Evolutionary conservation across 2,797 vertebrate species (phyloP).

Genomic region (Yasuhikotakia modesta): DNA sequence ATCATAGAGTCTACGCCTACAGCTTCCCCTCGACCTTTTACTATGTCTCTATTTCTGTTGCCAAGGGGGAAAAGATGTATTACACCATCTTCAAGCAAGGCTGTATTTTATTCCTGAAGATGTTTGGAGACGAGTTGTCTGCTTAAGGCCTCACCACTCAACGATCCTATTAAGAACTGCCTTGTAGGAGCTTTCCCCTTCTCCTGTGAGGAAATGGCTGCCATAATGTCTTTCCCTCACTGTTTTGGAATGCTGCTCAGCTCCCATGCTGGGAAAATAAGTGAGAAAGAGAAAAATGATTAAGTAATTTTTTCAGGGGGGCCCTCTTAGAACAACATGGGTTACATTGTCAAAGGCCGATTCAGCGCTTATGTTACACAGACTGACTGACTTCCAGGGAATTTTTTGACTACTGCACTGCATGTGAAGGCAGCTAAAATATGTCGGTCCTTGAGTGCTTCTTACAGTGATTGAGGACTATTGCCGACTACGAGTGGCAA

Average conservation of each 20-base stretch:
- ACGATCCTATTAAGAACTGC: slow-evolving; percentile 72
- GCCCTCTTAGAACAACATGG: slow-evolving; percentile 80
- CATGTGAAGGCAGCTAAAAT: slow-evolving; percentile 80
- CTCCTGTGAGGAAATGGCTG: slow-evolving; percentile 71
- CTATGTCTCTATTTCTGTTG: slow-evolving; percentile 63
- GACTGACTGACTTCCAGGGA: slow-evolving; percentile 75
- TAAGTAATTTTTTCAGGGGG: slow-evolving; percentile 76
- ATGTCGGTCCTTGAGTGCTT: slow-evolving; percentile 79
- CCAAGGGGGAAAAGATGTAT: slow-evolving; percentile 58
- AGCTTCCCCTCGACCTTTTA: not conserved
- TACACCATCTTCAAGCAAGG: slow-evolving; percentile 67
- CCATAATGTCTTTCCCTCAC: slow-evolving; percentile 74
- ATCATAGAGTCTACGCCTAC: not conserved
- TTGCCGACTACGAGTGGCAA: slow-evolving; percentile 82
- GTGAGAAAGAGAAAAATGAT: slow-evolving; percentile 80
- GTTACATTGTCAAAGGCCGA: slow-evolving; percentile 82
- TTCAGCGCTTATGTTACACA: slow-evolving; percentile 76
- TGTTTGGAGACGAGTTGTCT: slow-evolving; percentile 70
- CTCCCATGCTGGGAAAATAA: slow-evolving; percentile 75
- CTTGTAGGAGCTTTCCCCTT: slow-evolving; percentile 71
- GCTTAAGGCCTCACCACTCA: slow-evolving; percentile 58
- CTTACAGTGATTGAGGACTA: slow-evolving; percentile 86
- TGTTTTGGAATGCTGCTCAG: slow-evolving; percentile 73
- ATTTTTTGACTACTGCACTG: slow-evolving; percentile 68
- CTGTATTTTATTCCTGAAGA: slow-evolving; percentile 70